phyloP scores from a whole-genome alignment of 1,140 invertebrate species.

The Euwallacea similis region DNA sequence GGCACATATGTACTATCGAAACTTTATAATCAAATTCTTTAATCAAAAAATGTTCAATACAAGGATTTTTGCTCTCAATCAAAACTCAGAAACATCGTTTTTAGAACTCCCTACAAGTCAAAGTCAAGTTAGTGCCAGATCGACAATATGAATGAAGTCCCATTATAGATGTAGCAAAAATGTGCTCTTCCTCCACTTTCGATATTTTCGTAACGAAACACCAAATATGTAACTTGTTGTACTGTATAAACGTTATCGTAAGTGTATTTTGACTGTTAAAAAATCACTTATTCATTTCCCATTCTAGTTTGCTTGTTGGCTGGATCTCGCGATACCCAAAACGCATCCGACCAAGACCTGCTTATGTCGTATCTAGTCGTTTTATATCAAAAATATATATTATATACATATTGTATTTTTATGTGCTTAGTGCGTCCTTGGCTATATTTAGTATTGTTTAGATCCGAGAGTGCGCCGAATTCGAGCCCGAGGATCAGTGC shows the following conservation, averaged over 20 bases:
- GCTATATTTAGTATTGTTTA: slow-evolving; percentile 9
- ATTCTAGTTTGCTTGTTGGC: slow-evolving; percentile 49
- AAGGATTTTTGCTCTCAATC: too few species aligned
- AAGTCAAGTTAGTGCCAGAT: not conserved
- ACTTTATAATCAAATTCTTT: slow-evolving; percentile 16
- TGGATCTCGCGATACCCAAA: slow-evolving; percentile 52
- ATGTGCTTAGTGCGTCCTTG: slow-evolving; percentile 52
- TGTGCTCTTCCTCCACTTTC: slow-evolving; percentile 45
- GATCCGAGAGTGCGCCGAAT: not conserved
- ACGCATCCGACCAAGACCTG: slow-evolving; percentile 49
- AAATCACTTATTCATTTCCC: slow-evolving; percentile 48
- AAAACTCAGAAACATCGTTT: too few species aligned
- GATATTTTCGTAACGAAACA: slow-evolving; percentile 47
- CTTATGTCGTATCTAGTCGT: slow-evolving; percentile 52
- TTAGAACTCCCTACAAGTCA: slow-evolving; percentile 7
- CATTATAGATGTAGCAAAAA: slow-evolving; percentile 18
- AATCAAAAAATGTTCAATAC: not conserved
- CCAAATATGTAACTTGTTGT: slow-evolving; percentile 48
- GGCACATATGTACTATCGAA: slow-evolving; percentile 1
- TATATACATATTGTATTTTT: slow-evolving; percentile 50
- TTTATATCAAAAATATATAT: slow-evolving; percentile 49
- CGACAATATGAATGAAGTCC: too few species aligned
- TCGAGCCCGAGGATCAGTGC: not conserved
- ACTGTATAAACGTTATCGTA: slow-evolving; percentile 43
- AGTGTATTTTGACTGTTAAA: slow-evolving; percentile 48